Conservation (phyloP, 2,797 vertebrate genomes). For the Molothrus aeneus region DNA sequence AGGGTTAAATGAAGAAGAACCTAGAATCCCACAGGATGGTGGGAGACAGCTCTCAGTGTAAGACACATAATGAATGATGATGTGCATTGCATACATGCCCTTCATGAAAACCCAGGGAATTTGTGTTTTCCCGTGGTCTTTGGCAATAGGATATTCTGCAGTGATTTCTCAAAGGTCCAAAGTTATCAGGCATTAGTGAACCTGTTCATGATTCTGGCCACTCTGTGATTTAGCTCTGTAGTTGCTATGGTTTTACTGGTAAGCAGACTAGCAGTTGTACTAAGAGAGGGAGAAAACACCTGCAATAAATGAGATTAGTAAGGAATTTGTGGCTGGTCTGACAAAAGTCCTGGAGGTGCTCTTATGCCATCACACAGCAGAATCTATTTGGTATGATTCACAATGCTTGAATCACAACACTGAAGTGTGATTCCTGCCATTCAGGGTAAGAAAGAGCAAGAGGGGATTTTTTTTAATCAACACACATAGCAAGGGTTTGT, state of each 20-base stretch:
- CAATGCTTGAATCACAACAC: neutral
- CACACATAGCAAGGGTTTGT: neutral
- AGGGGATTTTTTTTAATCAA: neutral
- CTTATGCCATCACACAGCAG: neutral
- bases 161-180: neutral
- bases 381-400: neutral
- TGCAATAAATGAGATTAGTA: neutral
- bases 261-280: neutral
- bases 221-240: neutral
- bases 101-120: neutral
- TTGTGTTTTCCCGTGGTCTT: neutral
- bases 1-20: neutral
- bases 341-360: neutral
- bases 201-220: neutral
- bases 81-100: fast-evolving
- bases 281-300: neutral
- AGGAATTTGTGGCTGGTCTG: neutral
- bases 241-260: neutral
- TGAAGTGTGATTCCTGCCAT: neutral
- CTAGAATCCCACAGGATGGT: fast-evolving
- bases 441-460: neutral
- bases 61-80: neutral
- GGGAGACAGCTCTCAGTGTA: neutral
- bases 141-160: neutral
- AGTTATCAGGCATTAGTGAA: neutral